Base-by-base conservation (phyloP, 1,140 invertebrate genomes). In the Chelonus insularis region DNA sequence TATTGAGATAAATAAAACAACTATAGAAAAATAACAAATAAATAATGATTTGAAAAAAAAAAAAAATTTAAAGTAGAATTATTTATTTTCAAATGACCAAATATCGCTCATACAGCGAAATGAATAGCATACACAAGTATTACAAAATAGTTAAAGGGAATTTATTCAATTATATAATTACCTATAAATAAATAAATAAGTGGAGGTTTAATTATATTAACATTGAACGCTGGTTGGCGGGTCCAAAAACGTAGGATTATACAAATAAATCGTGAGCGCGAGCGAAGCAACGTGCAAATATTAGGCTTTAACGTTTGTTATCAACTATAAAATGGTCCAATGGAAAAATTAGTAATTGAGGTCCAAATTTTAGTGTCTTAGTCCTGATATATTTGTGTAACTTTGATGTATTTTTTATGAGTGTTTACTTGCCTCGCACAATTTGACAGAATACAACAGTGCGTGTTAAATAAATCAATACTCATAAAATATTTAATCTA, bases 231-330 rank as follows among this genome's bases (percentile, higher is more conserved):
- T 81, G 79, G 79, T 81, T 81, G 75, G 76, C 72, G 79, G 78
- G 79, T 80, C 79, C 79, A 81, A 81, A 74, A 77, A 79, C 71
- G 78, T 81, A 81, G 78, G 68, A 72, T 80, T 76, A 45, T 71
- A 70, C 70, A 70, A 76, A 69, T 57, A 65, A 68, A 51, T 58
- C 50, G 32, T 25, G 29, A 62, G 23, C 54, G 32, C 37, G 45
- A 21, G 41, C n/a, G 58, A 41, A 32, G 45, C n/a, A n/a, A n/a
- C n/a, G n/a, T n/a, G n/a, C n/a, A n/a, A n/a, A n/a, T n/a, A n/a
- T n/a, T n/a, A n/a, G n/a, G n/a, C n/a, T n/a, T n/a, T n/a, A n/a
- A n/a, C n/a, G n/a, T n/a, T n/a, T n/a, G n/a, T n/a, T n/a, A n/a
- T n/a, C n/a, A n/a, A n/a, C n/a, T n/a, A n/a, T n/a, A 21, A 18